phyloP scores from a whole-genome alignment of 2,888 invertebrate species.

The Agapetus fuscipes region DNA sequence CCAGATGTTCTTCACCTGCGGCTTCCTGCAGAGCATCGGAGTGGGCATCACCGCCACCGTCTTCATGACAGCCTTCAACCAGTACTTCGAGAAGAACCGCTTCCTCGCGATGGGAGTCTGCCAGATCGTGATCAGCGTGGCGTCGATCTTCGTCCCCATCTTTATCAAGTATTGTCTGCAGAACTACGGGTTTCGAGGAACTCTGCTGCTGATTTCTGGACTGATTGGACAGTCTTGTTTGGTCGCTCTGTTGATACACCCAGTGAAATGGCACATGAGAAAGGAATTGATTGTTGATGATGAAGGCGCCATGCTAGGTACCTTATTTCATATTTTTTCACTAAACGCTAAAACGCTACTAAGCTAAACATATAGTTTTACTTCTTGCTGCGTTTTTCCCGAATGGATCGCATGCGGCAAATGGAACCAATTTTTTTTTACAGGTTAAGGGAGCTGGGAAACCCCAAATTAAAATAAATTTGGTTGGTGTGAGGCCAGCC shows the following conservation, averaged over 20 bases:
- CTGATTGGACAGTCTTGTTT: conserved; percentile 49
- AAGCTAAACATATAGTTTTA: no score
- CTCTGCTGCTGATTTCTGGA: conserved; percentile 47
- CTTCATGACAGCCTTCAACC: conserved; percentile 53
- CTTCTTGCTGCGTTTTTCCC: no score
- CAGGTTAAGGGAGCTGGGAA: no score
- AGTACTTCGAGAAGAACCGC: conserved; percentile 48
- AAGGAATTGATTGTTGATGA: neutral
- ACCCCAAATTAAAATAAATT: no score
- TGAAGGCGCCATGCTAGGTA: neutral
- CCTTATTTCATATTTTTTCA: no score
- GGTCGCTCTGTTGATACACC: conserved; percentile 36
- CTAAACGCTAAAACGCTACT: no score
- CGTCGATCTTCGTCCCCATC: conserved; percentile 51
- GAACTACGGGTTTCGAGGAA: conserved; percentile 52
- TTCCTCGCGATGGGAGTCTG: conserved; percentile 52
- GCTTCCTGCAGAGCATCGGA: conserved; percentile 54
- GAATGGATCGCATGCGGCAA: no score
- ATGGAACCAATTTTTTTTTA: no score
- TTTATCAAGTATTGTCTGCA: conserved; percentile 40
- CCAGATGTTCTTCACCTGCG: conserved; percentile 55
- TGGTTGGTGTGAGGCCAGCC: no score
- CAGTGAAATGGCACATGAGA: conserved; percentile 4
- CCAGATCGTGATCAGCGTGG: conserved; percentile 49
- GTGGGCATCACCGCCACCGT: conserved; percentile 66